Evolutionary conservation across 2,113 vertebrate species (phyloP).

Genomic region (Tympanuchus pallidicinctus): DNA sequence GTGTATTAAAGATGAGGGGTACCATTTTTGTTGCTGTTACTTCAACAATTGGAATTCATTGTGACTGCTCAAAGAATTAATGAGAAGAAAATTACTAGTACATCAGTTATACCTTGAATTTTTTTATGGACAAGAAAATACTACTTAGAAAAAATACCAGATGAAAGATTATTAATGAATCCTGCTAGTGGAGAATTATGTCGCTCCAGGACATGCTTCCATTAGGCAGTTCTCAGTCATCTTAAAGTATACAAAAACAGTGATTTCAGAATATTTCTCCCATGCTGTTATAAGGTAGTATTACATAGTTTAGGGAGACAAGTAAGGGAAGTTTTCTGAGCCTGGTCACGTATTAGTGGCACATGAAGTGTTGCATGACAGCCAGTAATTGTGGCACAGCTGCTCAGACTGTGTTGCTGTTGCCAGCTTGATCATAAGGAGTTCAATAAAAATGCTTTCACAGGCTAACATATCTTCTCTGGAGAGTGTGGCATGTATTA

Average conservation of each 20-base stretch:
- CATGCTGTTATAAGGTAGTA: background rate
- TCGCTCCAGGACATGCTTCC: background rate
- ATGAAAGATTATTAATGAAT: background rate
- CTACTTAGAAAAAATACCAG: background rate
- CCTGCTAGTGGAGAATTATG: background rate
- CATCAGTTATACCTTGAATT: background rate
- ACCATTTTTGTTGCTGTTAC: background rate
- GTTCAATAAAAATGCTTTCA: background rate
- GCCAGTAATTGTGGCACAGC: background rate
- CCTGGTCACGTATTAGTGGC: background rate
- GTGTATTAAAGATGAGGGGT: background rate
- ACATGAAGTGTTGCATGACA: fast-evolving
- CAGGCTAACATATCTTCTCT: background rate
- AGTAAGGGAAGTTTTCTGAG: background rate
- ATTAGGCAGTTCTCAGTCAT: background rate
- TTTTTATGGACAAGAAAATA: background rate
- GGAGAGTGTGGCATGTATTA: background rate
- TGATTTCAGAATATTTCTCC: background rate
- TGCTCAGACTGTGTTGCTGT: background rate
- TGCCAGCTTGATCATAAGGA: background rate
- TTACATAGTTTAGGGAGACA: background rate
- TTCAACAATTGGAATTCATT: background rate
- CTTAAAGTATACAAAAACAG: background rate
- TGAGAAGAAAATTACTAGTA: background rate
- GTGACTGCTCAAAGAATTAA: background rate